These are phyloP conservation scores for Thripadectes ignobilis DNA, from an alignment of 2,797 vertebrate genomes.

Conservation along the genomic window DNA sequence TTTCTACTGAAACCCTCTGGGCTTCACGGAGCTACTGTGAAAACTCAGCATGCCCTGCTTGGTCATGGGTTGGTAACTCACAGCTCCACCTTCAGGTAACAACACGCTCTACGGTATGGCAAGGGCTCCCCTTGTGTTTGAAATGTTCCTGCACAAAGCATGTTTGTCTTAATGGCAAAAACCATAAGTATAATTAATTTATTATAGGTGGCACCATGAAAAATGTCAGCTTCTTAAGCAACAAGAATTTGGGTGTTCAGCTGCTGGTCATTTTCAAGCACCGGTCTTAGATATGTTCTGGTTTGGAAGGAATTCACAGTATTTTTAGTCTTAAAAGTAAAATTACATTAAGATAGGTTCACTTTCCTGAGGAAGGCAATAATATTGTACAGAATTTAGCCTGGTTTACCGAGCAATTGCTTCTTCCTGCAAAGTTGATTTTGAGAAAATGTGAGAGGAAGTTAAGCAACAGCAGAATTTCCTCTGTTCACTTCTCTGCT, in stretches of 20 bases:
- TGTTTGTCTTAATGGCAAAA: not conserved
- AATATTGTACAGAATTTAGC: not conserved
- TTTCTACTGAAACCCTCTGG: not conserved
- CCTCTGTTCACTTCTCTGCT: not conserved
- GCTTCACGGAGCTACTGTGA: not conserved
- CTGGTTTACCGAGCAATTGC: not conserved
- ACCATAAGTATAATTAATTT: not conserved
- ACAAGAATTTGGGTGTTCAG: not conserved
- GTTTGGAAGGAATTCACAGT: not conserved
- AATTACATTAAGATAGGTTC: not conserved
- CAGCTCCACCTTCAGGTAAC: not conserved
- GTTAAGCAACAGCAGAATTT: not conserved
- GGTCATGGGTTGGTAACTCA: not conserved
- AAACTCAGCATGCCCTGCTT: not conserved
- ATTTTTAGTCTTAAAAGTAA: not conserved
- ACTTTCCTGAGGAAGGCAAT: not conserved
- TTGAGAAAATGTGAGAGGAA: not conserved
- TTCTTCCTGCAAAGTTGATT: not conserved
- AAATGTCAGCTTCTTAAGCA: not conserved
- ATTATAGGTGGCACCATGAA: not conserved
- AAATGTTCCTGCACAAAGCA: not conserved
- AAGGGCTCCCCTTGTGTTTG: not conserved
- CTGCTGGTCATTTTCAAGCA: not conserved
- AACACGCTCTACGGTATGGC: not conserved
- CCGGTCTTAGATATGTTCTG: not conserved